Conservation (phyloP, 1,140 invertebrate genomes). For the Araneus ventricosus region DNA sequence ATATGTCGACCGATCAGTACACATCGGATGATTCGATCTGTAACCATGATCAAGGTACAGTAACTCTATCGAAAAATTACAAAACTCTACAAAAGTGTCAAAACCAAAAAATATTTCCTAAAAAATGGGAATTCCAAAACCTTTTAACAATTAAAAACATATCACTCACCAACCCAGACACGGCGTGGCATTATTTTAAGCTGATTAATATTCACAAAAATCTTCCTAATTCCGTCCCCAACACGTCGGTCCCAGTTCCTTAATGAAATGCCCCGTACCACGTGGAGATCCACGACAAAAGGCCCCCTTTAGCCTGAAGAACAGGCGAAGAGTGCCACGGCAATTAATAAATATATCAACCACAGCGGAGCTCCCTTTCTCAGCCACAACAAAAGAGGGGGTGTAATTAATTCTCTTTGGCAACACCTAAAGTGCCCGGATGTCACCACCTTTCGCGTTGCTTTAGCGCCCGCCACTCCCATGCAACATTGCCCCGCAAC, state of each 20-base stretch:
- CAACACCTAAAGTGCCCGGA: constrained; percentile 59
- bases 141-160: neutral
- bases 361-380: constrained; percentile 46
- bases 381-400: constrained; percentile 45
- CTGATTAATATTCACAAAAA: neutral
- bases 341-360: constrained; percentile 65
- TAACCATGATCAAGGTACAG: no score
- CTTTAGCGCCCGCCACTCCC: neutral
- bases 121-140: neutral
- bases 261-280: neutral
- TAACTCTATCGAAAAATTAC: no score
- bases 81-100: neutral
- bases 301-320: neutral
- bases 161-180: neutral
- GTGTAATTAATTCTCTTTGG: constrained; percentile 67
- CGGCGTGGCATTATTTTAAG: neutral
- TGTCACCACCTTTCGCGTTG: constrained; percentile 64
- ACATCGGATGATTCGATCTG: no score
- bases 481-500: neutral
- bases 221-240: neutral
- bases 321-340: neutral
- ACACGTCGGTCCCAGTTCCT: neutral
- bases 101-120: neutral
- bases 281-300: constrained; percentile 2
- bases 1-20: no score